These are phyloP conservation scores for Corythaeola cristata DNA, from an alignment of 2,113 vertebrate species.

Conservation along the genomic window DNA sequence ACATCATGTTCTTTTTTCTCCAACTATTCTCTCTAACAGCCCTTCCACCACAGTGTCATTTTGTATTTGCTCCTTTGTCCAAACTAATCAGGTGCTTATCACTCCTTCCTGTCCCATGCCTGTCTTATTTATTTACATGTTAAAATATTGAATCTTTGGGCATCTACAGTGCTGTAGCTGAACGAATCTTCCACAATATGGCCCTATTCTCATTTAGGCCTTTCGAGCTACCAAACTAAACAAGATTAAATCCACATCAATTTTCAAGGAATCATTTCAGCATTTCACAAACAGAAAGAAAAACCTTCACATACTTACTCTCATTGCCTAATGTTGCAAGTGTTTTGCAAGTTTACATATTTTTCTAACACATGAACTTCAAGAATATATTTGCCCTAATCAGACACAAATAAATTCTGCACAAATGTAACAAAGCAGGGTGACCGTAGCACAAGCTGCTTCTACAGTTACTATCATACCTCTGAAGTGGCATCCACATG, in stretches of 20 bases:
- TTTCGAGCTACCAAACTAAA: neutral
- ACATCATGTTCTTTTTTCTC: neutral
- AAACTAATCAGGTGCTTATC: neutral
- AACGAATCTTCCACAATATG: neutral
- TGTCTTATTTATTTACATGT: neutral
- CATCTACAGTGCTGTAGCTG: neutral
- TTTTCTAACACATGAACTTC: neutral
- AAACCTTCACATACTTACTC: neutral
- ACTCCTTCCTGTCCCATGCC: neutral
- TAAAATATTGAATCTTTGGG: neutral
- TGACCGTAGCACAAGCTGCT: neutral
- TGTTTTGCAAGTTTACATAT: neutral
- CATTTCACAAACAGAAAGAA: neutral
- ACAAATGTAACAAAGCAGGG: neutral
- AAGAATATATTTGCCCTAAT: neutral
- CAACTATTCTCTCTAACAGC: neutral
- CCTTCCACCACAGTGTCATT: neutral
- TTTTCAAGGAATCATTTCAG: neutral
- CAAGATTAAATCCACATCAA: neutral
- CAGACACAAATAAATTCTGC: neutral
- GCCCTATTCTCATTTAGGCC: neutral
- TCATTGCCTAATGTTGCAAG: neutral
- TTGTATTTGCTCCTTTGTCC: neutral
- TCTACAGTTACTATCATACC: neutral
- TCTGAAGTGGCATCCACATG: neutral